Conservation (phyloP, 2,797 vertebrate species). For the Acridotheres tristis region DNA sequence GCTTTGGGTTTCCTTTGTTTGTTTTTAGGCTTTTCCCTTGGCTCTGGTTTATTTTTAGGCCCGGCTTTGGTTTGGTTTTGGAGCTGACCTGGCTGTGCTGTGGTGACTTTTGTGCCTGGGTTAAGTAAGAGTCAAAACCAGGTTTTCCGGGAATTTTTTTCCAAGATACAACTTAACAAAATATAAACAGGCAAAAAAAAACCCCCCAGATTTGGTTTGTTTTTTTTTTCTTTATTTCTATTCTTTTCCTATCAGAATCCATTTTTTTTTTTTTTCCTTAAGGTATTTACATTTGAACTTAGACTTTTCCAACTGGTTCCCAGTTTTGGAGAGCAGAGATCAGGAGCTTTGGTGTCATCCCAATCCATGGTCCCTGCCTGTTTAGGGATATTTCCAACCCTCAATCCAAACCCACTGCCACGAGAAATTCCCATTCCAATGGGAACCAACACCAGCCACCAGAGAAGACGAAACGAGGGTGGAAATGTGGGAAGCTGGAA, state of each 20-base stretch:
- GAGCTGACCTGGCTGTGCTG: neutral
- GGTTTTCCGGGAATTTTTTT: neutral
- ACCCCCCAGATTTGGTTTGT: neutral
- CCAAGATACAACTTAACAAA: neutral
- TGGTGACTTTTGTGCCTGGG: neutral
- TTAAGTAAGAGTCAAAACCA: neutral
- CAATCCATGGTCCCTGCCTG: too few species aligned
- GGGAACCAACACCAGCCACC: accelerated
- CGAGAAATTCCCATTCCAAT: neutral
- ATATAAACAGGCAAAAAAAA: neutral
- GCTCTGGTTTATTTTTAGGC: neutral
- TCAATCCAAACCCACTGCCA: neutral
- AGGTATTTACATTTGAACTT: neutral
- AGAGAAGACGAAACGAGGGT: neutral
- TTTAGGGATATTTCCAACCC: neutral
- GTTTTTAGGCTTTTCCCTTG: neutral
- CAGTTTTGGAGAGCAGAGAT: neutral
- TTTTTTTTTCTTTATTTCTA: neutral
- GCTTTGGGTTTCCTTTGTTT: neutral
- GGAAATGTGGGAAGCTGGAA: neutral
- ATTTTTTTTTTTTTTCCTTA: neutral
- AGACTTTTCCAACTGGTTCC: neutral
- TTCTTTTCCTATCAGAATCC: neutral
- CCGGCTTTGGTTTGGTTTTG: neutral
- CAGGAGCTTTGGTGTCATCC: neutral